Percentiles rank a stretch among this genome's conserved stretches.
These are phyloP conservation scores for Scaptomyza hsui DNA, from an alignment of 1,140 invertebrate species.

Conservation along the genomic window DNA sequence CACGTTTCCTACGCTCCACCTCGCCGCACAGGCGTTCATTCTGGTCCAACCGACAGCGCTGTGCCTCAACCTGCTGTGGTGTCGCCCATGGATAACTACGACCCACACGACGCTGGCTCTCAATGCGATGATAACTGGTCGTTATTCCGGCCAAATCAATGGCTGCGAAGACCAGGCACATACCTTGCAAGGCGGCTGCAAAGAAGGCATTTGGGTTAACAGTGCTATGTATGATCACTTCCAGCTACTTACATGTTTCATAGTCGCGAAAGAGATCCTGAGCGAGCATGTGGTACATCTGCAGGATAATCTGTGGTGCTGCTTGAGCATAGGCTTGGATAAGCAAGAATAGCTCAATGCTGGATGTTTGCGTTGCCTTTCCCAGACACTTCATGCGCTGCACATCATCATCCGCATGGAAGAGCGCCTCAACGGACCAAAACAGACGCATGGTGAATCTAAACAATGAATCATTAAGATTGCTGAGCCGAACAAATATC, in stretches of 20 bases:
- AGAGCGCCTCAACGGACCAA: constrained; percentile 89
- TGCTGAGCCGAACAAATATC: neutral
- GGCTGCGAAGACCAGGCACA: constrained; percentile 88
- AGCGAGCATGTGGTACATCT: constrained; percentile 86
- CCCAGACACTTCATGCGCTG: constrained; percentile 86
- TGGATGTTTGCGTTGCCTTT: constrained; percentile 86
- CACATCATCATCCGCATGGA: constrained; percentile 85
- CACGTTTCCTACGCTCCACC: constrained; percentile 51
- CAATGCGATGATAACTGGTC: constrained; percentile 89
- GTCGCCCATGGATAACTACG: constrained; percentile 89
- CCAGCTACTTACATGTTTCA: constrained; percentile 65
- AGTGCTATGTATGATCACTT: too few species aligned
- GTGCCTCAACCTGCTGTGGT: constrained; percentile 50
- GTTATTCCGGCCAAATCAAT: constrained; percentile 88
- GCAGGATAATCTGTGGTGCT: constrained; percentile 88
- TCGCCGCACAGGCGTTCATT: constrained; percentile 64
- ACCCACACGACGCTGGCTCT: constrained; percentile 89
- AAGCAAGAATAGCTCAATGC: constrained; percentile 89
- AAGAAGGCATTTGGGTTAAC: constrained; percentile 11
- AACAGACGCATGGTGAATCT: constrained; percentile 88
- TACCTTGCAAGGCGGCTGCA: constrained; percentile 87
- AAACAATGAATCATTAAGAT: neutral
- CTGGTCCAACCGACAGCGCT: constrained; percentile 56
- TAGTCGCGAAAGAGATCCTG: constrained; percentile 83
- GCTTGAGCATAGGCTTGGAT: constrained; percentile 90